Evolutionary conservation across 2,797 vertebrate species (phyloP).

Genomic region (Sebastes iracundus): DNA sequence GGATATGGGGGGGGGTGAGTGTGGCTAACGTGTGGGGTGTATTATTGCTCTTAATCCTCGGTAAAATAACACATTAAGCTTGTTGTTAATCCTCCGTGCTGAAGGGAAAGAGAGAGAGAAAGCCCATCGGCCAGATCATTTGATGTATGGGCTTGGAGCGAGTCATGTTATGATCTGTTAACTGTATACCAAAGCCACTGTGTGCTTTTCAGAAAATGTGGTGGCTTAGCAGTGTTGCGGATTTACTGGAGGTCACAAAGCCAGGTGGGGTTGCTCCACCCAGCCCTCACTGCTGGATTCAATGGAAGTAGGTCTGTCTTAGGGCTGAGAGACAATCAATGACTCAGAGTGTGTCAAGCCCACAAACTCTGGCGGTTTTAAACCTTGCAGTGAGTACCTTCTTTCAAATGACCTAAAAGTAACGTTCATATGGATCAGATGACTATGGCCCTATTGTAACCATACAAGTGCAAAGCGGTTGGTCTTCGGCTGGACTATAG

Average conservation of each 20-base stretch:
- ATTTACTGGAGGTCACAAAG: constrained; percentile 49
- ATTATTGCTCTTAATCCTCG: constrained; percentile 70
- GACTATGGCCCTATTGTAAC: background rate
- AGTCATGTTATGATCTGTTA: constrained; percentile 28
- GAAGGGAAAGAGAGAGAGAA: constrained; percentile 34
- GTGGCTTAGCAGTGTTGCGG: constrained; percentile 28
- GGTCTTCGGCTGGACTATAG: no score
- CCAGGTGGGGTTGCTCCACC: constrained; percentile 10
- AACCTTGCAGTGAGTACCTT: background rate
- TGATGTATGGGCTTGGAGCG: constrained; percentile 30
- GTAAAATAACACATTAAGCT: constrained; percentile 74
- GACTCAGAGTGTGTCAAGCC: background rate
- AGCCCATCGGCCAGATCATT: constrained; percentile 38
- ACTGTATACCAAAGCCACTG: constrained; percentile 12
- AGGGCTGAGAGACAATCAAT: background rate
- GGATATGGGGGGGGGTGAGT: background rate
- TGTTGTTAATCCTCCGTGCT: constrained; percentile 69
- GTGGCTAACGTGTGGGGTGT: constrained; percentile 51
- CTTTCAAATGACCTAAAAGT: background rate
- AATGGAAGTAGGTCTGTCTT: background rate
- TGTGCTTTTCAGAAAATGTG: constrained; percentile 57
- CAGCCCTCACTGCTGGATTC: background rate
- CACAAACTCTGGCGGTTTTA: no score
- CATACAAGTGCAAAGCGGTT: background rate
- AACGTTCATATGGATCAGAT: background rate